Conservation (phyloP, 2,797 vertebrate genomes). For the Pantherophis alleghaniensis region DNA sequence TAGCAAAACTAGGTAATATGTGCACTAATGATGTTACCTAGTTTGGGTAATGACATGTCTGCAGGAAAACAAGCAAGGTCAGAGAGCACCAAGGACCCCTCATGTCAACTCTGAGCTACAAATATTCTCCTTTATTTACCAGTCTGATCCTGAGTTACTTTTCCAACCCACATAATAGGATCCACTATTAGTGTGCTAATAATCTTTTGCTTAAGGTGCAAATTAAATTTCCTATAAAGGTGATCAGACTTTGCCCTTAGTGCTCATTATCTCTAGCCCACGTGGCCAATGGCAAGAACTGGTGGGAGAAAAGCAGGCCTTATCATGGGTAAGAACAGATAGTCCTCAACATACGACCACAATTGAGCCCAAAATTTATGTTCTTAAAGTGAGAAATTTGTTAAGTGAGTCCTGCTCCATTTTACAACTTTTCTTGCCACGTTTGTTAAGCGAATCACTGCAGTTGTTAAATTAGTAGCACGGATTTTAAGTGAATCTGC, state of each 20-base stretch:
- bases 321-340: neutral
- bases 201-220: neutral
- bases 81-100: neutral
- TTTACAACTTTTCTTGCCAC: no score
- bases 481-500: no score
- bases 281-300: neutral
- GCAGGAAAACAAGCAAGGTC: neutral
- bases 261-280: neutral
- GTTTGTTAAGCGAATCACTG: no score
- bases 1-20: neutral
- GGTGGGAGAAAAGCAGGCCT: neutral
- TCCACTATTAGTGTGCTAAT: neutral
- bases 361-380: no score
- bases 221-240: neutral
- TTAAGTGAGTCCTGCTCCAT: no score
- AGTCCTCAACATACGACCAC: no score
- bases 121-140: neutral
- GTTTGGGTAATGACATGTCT: neutral
- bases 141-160: neutral
- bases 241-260: neutral
- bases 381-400: no score
- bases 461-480: no score
- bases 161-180: neutral
- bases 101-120: neutral
- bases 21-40: neutral